Conservation (phyloP, 2,113 vertebrate species). For the Chaetorhynchus papuensis region DNA sequence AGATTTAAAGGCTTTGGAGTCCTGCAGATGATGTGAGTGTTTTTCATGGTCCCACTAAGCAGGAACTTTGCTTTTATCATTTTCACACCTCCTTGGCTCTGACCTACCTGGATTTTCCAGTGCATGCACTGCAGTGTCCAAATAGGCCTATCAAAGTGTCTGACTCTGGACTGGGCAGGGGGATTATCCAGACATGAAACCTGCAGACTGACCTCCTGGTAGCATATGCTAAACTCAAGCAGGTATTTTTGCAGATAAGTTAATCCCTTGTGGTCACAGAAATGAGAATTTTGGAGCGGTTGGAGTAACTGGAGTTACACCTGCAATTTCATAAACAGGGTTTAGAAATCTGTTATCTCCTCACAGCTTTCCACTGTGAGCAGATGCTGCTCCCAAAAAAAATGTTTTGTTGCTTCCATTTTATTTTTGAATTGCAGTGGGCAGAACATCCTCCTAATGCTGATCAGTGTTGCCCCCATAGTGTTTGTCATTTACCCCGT, state of each 20-base stretch:
- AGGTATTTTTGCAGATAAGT: neutral
- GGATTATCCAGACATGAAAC: neutral
- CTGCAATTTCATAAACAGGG: neutral
- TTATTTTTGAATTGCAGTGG: neutral
- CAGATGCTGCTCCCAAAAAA: neutral
- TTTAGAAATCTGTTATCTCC: neutral
- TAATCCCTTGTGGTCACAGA: neutral
- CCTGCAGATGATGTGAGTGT: neutral
- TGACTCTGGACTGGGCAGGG: neutral
- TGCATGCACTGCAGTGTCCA: neutral
- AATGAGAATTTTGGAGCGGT: neutral
- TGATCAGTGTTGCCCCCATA: neutral
- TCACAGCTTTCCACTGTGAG: neutral
- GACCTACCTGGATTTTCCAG: neutral
- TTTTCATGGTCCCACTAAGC: neutral
- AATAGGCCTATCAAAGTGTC: neutral
- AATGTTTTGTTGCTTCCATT: neutral
- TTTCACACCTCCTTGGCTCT: neutral
- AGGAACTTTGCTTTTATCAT: neutral
- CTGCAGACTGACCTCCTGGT: neutral
- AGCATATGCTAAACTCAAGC: rapidly evolving
- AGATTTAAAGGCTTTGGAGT: neutral
- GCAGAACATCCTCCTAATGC: neutral
- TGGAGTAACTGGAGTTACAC: neutral
- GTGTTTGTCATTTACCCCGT: neutral